These are phyloP conservation scores for Liasis olivaceus DNA, from an alignment of 2,797 vertebrate species.

Conservation along the genomic window DNA sequence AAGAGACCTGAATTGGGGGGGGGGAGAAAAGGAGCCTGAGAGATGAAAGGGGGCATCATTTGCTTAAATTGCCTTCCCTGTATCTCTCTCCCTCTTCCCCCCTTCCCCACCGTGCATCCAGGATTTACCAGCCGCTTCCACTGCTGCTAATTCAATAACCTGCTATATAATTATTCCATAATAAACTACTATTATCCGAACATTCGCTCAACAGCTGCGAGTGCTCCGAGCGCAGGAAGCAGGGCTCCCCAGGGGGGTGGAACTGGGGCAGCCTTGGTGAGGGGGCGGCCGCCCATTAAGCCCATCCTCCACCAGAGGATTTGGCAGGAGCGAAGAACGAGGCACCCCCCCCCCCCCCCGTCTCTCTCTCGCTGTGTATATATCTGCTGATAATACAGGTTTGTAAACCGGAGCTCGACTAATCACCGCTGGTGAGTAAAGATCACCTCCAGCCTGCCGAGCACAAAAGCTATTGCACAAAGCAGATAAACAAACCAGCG, in stretches of 20 bases:
- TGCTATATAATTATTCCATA: slow-evolving; percentile 68
- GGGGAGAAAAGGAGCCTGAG: neutral
- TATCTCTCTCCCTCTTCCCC: accelerated
- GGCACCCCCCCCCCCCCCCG: neutral
- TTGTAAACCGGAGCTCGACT: no score
- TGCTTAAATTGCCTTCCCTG: slow-evolving; percentile 8
- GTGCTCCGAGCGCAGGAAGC: slow-evolving; percentile 42
- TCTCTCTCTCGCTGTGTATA: neutral
- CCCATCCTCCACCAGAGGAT: neutral
- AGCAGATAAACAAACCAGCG: neutral
- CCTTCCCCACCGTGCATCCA: neutral
- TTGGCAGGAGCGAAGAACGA: neutral
- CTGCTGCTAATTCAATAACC: slow-evolving; percentile 71
- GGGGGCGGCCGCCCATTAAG: neutral
- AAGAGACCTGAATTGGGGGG: neutral
- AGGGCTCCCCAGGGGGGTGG: slow-evolving; percentile 16
- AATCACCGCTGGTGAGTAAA: neutral
- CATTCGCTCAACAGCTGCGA: slow-evolving; percentile 67
- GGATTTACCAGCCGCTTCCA: slow-evolving; percentile 43
- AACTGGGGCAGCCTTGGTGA: neutral
- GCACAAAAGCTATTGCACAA: neutral
- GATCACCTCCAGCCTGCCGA: neutral
- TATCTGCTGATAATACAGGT: neutral
- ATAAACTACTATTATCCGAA: slow-evolving; percentile 71
- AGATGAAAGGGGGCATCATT: no score